Evolutionary conservation across 2,113 vertebrate species (phyloP), one percentile per base, ranked within the genome.

Genomic region (Larimichthys crocea): DNA sequence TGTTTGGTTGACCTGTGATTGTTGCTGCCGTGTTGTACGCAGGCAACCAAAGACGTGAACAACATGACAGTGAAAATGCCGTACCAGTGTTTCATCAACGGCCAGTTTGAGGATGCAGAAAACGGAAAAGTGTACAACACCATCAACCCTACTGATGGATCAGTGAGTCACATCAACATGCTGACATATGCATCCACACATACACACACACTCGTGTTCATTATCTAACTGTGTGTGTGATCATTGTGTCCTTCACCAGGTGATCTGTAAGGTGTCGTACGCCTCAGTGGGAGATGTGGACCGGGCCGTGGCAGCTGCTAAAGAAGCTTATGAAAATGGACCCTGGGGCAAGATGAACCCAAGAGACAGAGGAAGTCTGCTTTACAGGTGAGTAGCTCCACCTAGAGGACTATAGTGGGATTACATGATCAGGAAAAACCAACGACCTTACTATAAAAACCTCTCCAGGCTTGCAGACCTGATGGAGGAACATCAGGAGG

Each of bases 311-410:
- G 93, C 91, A 12, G 94, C 95, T 1, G 96, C 96, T 10, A 96
- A 96, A 79, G 93, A 94, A 24, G 95, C 96, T 6, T 96, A 88
- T 59, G 90, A 95, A 20, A 85, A 88, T 0, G 96, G 96, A 0
- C 93, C 95, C 20, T 96, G 96, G 96, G 95, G 96, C 31, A 94
- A 24, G 79, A 96, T 96, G 95, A 96, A 96, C 88, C 93, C 96
- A 0, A 91, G 96, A 84, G 96, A 96, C 91, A 90, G 95, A 78
- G 96, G 96, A 40, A 92, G 82, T 40, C 88, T 96, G 42, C 92
- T 96, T 0, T 96, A 93, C 91, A 95, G 81, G 96, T 96, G 46
- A 88, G 87, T 53, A 46, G 67, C 74, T 50, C 60, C 61, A 17
- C 52, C 71, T 74, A 49, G 68, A 74, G 74, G 80, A 60, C 63